A percentile compares a stretch with the other conserved stretches of the same genome.
Evolutionary conservation across 53 echinoderm and acorn worm genomes (phyloP).

Genomic region (Mesocentrotus franciscanus): DNA sequence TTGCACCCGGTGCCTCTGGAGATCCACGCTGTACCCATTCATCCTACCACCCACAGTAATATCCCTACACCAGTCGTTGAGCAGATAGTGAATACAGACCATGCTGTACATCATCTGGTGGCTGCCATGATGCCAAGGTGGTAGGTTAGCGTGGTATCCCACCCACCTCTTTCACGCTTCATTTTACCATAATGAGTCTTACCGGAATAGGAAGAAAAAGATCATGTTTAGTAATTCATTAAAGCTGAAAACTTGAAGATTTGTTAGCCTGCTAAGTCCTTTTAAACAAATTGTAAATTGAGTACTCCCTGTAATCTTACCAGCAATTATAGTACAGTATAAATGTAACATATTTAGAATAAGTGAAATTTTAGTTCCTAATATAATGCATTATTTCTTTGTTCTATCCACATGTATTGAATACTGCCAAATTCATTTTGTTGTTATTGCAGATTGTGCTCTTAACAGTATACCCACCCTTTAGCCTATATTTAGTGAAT

Average conservation of each 20-base stretch:
- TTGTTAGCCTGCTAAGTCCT: no score
- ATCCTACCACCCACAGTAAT: constrained; percentile 50
- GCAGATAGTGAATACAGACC: constrained; percentile 55
- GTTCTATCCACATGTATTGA: background rate
- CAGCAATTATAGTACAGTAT: background rate
- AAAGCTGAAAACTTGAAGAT: background rate
- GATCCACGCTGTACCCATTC: constrained; percentile 58
- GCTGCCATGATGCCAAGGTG: constrained; percentile 66
- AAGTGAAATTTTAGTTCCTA: background rate
- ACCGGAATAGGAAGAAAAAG: no score
- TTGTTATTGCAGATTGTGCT: background rate
- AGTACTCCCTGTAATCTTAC: background rate
- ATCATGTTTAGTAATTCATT: no score
- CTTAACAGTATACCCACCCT: background rate
- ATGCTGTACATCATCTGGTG: constrained; percentile 57
- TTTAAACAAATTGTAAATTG: no score
- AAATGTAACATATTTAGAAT: background rate
- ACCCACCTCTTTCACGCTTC: no score
- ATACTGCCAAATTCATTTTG: background rate
- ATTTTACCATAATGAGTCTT: no score
- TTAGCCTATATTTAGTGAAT: background rate
- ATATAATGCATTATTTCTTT: background rate
- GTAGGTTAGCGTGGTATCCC: background rate
- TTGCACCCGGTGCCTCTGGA: constrained; percentile 52
- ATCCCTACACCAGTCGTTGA: constrained; percentile 58